phyloP scores from a whole-genome alignment of 2,113 vertebrate genomes.

The Pipra filicauda region DNA sequence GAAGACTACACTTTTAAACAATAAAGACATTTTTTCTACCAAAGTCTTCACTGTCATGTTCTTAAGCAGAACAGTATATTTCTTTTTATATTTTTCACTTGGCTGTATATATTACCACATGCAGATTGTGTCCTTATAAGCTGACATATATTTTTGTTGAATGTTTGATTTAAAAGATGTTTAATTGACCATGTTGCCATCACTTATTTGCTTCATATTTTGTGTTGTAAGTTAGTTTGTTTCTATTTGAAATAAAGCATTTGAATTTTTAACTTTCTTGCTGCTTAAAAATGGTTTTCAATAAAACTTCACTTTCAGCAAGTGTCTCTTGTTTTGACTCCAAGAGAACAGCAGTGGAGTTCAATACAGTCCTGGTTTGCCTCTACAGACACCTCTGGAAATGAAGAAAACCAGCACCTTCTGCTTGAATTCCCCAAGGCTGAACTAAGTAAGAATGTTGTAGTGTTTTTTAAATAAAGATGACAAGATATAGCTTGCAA shows the following conservation, averaged over 20 bases:
- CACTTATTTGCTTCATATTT: background rate
- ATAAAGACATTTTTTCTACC: constrained; percentile 75
- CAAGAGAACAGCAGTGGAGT: background rate
- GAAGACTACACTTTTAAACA: constrained; percentile 64
- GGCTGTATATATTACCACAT: constrained; percentile 41
- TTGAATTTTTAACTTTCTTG: constrained; percentile 62
- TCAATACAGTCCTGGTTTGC: background rate
- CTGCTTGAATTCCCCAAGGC: background rate
- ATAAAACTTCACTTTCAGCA: constrained; percentile 69
- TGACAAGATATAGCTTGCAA: background rate
- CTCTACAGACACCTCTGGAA: background rate
- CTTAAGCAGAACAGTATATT: constrained; percentile 34
- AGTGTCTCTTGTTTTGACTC: background rate
- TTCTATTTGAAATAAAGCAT: constrained; percentile 52
- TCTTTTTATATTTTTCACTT: constrained; percentile 34
- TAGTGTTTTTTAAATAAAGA: background rate
- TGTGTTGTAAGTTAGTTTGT: constrained; percentile 28
- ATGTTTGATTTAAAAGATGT: constrained; percentile 32
- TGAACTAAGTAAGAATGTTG: background rate
- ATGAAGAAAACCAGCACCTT: background rate
- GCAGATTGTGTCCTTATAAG: constrained; percentile 27
- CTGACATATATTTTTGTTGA: constrained; percentile 47
- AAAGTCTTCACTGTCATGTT: constrained; percentile 60
- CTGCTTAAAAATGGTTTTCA: constrained; percentile 65
- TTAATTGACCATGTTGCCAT: constrained; percentile 35